phyloP scores from a whole-genome alignment of 1,140 invertebrate genomes.

The Nomia melanderi region DNA sequence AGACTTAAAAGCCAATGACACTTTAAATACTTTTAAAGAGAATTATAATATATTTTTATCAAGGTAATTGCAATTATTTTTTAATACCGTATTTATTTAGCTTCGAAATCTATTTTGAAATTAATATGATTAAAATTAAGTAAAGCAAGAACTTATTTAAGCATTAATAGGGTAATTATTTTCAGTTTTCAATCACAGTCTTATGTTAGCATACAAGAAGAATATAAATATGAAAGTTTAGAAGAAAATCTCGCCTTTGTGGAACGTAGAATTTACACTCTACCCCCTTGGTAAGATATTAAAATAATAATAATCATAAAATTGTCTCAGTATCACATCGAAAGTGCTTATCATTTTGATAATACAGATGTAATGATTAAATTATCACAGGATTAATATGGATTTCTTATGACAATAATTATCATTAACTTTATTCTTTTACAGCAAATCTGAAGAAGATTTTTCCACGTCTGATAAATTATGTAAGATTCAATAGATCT shows the following conservation, averaged over 20 bases:
- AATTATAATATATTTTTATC: not conserved
- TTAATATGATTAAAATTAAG: not conserved
- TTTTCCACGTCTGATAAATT: slow-evolving; percentile 1
- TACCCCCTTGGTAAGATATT: slow-evolving; percentile 79
- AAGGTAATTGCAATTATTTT: slow-evolving; percentile 9
- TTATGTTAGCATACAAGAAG: slow-evolving; percentile 75
- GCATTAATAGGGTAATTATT: not conserved
- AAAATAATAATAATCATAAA: not conserved
- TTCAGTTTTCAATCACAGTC: slow-evolving; percentile 29
- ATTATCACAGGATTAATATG: no score
- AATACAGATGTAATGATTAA: no score
- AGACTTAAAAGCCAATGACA: slow-evolving; percentile 19
- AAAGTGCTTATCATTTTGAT: no score
- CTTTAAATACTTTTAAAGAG: slow-evolving; percentile 22
- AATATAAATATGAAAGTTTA: slow-evolving; percentile 88
- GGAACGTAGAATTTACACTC: slow-evolving; percentile 84
- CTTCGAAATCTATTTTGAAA: not conserved
- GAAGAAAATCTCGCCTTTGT: slow-evolving; percentile 87
- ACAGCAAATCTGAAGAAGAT: slow-evolving; percentile 9
- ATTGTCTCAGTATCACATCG: no score
- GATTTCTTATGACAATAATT: no score
- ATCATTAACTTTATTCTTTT: slow-evolving; percentile 1
- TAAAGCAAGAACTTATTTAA: no score
- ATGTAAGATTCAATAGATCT: slow-evolving; percentile 13
- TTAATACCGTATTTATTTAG: not conserved